Percentiles rank a stretch among this genome's conserved stretches.
These are phyloP conservation scores for Eueides isabella DNA, from an alignment of 1,140 invertebrate genomes.

Conservation along the genomic window DNA sequence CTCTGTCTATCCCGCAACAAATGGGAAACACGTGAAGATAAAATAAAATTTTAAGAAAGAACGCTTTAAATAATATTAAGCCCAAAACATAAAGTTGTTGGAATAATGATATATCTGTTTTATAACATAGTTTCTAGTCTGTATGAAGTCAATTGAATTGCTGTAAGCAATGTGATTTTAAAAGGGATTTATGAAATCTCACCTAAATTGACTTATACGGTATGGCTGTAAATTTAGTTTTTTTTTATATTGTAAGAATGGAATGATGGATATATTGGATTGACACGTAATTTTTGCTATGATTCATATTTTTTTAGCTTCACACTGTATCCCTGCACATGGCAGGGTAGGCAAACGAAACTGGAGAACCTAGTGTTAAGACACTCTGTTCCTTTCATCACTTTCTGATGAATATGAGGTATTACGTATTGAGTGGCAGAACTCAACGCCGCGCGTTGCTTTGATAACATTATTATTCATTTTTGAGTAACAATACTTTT, in stretches of 20 bases:
- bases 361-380: no score
- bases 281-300: background rate
- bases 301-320: no score
- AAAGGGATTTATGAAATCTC: background rate
- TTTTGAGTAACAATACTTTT: background rate
- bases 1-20: background rate
- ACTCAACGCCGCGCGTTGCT: no score
- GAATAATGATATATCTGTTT: background rate
- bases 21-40: background rate
- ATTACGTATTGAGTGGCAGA: no score
- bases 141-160: conserved; percentile 6
- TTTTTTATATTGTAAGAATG: background rate
- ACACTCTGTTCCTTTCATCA: no score
- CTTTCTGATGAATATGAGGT: no score
- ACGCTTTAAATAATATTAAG: conserved; percentile 1
- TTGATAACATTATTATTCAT: background rate
- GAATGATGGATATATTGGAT: background rate
- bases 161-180: background rate
- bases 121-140: background rate
- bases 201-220: background rate
- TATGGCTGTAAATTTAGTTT: background rate
- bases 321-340: no score
- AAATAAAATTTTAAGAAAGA: background rate
- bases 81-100: background rate
- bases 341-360: no score